Evolutionary conservation across 2,113 vertebrate genomes (phyloP).

Genomic region (Pseudopipra pipra): DNA sequence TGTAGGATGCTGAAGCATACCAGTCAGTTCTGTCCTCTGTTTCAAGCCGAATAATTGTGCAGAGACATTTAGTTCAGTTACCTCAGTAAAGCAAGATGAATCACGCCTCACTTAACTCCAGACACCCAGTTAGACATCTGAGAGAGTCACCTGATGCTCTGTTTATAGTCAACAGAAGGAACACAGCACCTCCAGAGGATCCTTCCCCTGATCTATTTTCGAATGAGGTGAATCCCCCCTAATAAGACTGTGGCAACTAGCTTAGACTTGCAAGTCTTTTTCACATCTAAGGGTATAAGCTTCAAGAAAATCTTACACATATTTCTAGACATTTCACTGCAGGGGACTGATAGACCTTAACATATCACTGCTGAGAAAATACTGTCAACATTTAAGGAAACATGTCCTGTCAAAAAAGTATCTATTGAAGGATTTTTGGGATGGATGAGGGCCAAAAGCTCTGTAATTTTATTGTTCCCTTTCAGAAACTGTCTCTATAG

Average conservation of each 20-base stretch:
- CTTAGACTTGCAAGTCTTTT: not conserved
- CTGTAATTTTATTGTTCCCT: not conserved
- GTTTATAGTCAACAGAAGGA: not conserved
- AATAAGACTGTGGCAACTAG: not conserved
- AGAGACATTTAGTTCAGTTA: not conserved
- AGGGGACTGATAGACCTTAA: not conserved
- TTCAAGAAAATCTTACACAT: not conserved
- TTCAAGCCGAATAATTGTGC: not conserved
- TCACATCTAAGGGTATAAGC: not conserved
- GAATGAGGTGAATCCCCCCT: not conserved
- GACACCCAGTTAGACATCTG: not conserved
- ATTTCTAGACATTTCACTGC: not conserved
- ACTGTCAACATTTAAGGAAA: not conserved
- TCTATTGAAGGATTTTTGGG: rapidly evolving
- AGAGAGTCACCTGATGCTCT: not conserved
- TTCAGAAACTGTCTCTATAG: not conserved
- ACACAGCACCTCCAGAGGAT: not conserved
- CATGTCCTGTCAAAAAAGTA: not conserved
- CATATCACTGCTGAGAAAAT: not conserved
- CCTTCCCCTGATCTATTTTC: not conserved
- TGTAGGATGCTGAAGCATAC: not conserved
- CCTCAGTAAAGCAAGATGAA: conserved; percentile 18
- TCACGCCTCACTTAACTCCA: not conserved
- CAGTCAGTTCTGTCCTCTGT: not conserved
- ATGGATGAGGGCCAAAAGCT: not conserved